Evolutionary conservation across 1,140 invertebrate species (phyloP).

Genomic region (Drosophila sp.): DNA sequence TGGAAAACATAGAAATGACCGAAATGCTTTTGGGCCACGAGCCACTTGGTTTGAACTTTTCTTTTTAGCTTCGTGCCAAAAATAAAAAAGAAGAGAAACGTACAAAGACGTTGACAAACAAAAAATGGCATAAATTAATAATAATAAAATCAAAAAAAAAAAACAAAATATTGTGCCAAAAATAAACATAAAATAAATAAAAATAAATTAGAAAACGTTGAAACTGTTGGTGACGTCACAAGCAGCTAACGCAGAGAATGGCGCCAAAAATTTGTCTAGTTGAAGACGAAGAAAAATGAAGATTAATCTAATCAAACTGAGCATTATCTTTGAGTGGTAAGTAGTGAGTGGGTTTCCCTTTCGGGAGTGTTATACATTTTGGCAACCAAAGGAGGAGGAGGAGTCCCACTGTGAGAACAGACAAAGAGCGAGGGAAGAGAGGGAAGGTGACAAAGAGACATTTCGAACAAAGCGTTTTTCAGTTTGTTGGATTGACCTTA

Average conservation of each 20-base stretch:
- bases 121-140: conserved; percentile 80
- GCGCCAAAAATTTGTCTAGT: conserved; percentile 37
- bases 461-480: conserved; percentile 7
- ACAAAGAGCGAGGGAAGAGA: neutral
- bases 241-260: conserved; percentile 6
- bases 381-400: neutral
- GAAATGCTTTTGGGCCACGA: conserved; percentile 21
- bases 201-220: conserved; percentile 27
- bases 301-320: too few relatives aligned
- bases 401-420: neutral
- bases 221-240: conserved; percentile 46
- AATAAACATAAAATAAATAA: conserved; percentile 10
- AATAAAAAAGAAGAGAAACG: conserved; percentile 36
- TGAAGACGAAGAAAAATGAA: neutral
- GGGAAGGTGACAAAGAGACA: neutral
- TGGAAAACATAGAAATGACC: conserved; percentile 24
- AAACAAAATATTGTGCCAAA: conserved; percentile 18
- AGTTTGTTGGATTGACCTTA: neutral
- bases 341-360: too few relatives aligned
- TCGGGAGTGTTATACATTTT: too few relatives aligned
- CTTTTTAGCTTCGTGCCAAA: conserved; percentile 40
- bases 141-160: conserved; percentile 53
- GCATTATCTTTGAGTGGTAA: too few relatives aligned
- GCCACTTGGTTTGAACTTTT: conserved; percentile 32
- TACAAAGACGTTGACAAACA: conserved; percentile 61